Conservation (phyloP, 2,113 vertebrate genomes). For the Tragelaphus imberbis region DNA sequence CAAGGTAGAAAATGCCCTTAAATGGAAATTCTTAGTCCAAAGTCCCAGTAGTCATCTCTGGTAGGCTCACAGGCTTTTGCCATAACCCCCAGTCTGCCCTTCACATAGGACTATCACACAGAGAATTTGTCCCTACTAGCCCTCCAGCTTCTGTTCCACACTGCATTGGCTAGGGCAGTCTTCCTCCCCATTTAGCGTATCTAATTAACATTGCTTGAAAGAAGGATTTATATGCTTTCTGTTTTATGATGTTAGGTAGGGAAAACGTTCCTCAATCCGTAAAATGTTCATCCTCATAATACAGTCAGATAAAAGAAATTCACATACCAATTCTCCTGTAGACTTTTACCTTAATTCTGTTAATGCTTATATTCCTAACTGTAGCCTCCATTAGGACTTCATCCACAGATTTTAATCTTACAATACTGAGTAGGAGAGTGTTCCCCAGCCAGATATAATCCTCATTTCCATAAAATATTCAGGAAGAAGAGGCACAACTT, state of each 20-base stretch:
- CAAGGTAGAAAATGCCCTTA: background rate
- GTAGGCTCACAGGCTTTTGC: background rate
- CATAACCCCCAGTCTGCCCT: background rate
- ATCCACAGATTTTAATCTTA: background rate
- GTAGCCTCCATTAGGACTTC: background rate
- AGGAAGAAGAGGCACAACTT: background rate
- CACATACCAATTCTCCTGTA: background rate
- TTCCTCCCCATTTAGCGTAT: background rate
- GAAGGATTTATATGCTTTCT: background rate
- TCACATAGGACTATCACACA: background rate
- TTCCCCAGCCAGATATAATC: background rate
- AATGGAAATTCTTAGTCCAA: background rate
- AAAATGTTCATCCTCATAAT: background rate
- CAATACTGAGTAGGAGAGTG: background rate
- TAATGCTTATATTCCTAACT: background rate
- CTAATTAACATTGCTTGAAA: background rate
- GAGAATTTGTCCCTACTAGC: background rate
- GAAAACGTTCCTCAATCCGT: background rate
- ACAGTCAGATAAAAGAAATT: background rate
- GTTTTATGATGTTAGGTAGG: background rate
- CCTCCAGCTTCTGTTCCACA: background rate
- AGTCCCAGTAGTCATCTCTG: background rate
- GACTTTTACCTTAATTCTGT: background rate
- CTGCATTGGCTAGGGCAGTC: background rate
- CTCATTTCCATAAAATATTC: background rate